Percentiles rank a stretch among this genome's conserved stretches.
These are phyloP conservation scores for Helobdella robusta DNA, from an alignment of 2,888 invertebrate genomes.

Conservation along the genomic window DNA sequence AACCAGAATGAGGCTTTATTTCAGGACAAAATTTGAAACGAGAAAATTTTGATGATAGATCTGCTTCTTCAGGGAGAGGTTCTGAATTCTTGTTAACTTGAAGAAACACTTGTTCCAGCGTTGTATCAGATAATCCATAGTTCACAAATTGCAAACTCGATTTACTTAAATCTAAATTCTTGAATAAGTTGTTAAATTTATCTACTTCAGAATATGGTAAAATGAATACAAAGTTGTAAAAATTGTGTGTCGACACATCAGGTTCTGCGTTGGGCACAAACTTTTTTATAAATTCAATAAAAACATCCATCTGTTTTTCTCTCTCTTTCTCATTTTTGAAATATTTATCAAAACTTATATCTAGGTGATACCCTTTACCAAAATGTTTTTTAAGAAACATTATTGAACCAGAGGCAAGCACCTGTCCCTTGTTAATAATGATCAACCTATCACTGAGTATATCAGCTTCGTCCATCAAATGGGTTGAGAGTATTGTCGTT, in stretches of 20 bases:
- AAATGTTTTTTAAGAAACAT: constrained; percentile 51
- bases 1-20: constrained; percentile 33
- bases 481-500: constrained; percentile 53
- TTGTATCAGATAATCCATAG: too few species aligned
- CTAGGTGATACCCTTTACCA: constrained; percentile 55
- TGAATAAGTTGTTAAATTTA: too few species aligned
- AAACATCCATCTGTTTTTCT: neutral
- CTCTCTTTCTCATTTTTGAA: neutral
- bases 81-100: too few species aligned
- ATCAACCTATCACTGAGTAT: constrained; percentile 53
- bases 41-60: too few species aligned
- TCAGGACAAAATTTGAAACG: too few species aligned
- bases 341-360: constrained; percentile 38
- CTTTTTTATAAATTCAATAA: neutral
- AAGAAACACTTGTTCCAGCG: too few species aligned
- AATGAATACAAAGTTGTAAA: too few species aligned
- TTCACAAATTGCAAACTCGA: too few species aligned
- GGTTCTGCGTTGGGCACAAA: neutral
- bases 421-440: constrained; percentile 51
- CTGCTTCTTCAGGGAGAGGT: too few species aligned
- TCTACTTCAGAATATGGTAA: too few species aligned
- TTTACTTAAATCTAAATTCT: too few species aligned
- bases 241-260: too few species aligned
- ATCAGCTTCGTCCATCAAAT: constrained; percentile 55
- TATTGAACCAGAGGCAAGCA: constrained; percentile 50